Evolutionary conservation across 2,113 vertebrate genomes (phyloP).

Genomic region (Chauna torquata): DNA sequence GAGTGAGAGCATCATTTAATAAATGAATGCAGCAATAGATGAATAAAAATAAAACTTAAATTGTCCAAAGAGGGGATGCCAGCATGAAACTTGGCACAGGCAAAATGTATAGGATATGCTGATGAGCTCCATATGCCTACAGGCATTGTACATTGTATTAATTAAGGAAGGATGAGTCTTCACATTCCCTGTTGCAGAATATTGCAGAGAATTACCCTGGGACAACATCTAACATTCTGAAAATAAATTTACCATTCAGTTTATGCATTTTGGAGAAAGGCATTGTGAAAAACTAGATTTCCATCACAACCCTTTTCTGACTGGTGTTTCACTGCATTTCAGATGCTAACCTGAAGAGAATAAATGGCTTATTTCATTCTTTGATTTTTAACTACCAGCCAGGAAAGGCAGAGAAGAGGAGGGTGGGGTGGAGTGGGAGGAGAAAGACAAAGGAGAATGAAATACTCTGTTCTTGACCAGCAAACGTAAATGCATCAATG

Average conservation of each 20-base stretch:
- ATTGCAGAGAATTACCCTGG: slow-evolving; percentile 59
- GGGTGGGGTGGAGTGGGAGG: background rate
- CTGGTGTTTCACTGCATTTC: background rate
- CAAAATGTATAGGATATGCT: slow-evolving; percentile 5
- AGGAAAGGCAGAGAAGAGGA: background rate
- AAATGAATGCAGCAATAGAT: slow-evolving; percentile 25
- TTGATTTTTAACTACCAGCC: background rate
- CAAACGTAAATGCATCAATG: background rate
- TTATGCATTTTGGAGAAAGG: slow-evolving; percentile 26
- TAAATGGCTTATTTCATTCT: background rate
- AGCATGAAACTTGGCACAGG: slow-evolving; percentile 29
- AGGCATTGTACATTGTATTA: slow-evolving; percentile 23
- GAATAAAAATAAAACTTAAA: slow-evolving; percentile 41
- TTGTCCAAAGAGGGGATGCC: background rate
- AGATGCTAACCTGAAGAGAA: background rate
- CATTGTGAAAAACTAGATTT: background rate
- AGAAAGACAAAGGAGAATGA: background rate
- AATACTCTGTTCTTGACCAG: background rate
- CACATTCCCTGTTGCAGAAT: background rate
- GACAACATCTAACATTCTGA: slow-evolving; percentile 31
- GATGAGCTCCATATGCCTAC: slow-evolving; percentile 27
- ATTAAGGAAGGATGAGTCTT: slow-evolving; percentile 51
- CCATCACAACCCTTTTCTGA: background rate
- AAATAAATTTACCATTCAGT: slow-evolving; percentile 61
- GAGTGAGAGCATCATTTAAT: slow-evolving; percentile 9